phyloP scores from a whole-genome alignment of 1,140 invertebrate genomes.

The Cataglyphis hispanica region DNA sequence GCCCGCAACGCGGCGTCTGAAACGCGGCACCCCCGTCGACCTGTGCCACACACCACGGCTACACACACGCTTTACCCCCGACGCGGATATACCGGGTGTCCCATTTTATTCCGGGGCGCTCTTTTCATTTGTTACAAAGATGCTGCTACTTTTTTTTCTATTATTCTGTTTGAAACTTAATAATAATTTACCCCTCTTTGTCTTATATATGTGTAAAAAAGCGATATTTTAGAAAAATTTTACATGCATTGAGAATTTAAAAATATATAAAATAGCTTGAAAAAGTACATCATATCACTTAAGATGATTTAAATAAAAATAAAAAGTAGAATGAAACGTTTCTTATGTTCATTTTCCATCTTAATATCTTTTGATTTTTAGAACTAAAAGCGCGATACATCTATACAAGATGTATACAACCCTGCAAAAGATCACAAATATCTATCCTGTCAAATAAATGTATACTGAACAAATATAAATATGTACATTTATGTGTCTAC shows the following conservation, averaged over 20 bases:
- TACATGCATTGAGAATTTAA: neutral
- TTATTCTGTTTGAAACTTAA: neutral
- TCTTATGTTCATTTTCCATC: neutral
- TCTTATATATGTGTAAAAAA: neutral
- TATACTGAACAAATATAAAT: slow-evolving; percentile 23
- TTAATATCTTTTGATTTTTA: neutral
- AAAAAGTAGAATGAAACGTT: neutral
- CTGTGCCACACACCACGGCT: slow-evolving; percentile 68
- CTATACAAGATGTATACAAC: neutral
- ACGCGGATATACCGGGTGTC: slow-evolving; percentile 50
- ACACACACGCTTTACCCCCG: slow-evolving; percentile 65
- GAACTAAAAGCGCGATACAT: slow-evolving; percentile 5
- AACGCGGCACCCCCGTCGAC: slow-evolving; percentile 77
- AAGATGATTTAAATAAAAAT: neutral
- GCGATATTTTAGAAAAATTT: neutral
- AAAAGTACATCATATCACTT: neutral
- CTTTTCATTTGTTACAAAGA: slow-evolving; percentile 46
- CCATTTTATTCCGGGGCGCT: slow-evolving; percentile 35
- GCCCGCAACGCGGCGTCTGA: slow-evolving; percentile 74
- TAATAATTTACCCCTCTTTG: neutral
- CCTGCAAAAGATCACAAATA: neutral
- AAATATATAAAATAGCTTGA: neutral
- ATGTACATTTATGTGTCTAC: slow-evolving; percentile 3
- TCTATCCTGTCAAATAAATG: neutral
- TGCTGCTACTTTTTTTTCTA: slow-evolving; percentile 24